Evolutionary conservation across 2,113 vertebrate genomes (phyloP).

Genomic region (Vicugna pacos): DNA sequence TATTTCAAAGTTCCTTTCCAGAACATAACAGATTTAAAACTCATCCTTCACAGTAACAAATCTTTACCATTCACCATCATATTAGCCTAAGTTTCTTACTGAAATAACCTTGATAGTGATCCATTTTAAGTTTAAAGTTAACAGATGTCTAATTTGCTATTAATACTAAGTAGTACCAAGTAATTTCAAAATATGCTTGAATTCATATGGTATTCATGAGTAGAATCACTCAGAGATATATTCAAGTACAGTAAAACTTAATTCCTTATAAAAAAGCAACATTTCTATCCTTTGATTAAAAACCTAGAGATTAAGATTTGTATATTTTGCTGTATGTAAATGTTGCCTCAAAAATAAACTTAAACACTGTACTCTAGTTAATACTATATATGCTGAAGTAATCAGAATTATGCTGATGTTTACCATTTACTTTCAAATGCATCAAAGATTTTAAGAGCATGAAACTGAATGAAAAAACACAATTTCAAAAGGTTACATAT

Average conservation of each 20-base stretch:
- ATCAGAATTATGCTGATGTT: constrained; percentile 9
- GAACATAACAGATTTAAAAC: constrained; percentile 9
- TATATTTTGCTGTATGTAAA: constrained; percentile 39
- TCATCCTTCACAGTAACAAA: neutral
- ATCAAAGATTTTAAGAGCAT: constrained; percentile 41
- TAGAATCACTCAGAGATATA: neutral
- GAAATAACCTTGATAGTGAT: neutral
- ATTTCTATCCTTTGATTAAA: constrained; percentile 24
- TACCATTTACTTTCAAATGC: constrained; percentile 37
- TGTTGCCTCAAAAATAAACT: constrained; percentile 43
- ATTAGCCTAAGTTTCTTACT: neutral
- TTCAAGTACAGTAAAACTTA: constrained; percentile 33
- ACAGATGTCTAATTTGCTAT: neutral
- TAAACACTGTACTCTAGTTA: constrained; percentile 15
- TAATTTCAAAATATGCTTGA: constrained; percentile 56
- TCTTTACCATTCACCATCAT: neutral
- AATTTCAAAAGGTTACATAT: neutral
- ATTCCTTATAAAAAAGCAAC: constrained; percentile 22
- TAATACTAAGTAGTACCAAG: constrained; percentile 12
- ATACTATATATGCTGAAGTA: constrained; percentile 26
- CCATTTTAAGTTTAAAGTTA: constrained; percentile 39
- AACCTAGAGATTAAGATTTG: neutral
- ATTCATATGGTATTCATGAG: neutral
- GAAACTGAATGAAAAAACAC: constrained; percentile 19
- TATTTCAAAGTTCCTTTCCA: constrained; percentile 33